phyloP scores from a whole-genome alignment of 2,888 invertebrate genomes.

The Melanostoma mellinum region DNA sequence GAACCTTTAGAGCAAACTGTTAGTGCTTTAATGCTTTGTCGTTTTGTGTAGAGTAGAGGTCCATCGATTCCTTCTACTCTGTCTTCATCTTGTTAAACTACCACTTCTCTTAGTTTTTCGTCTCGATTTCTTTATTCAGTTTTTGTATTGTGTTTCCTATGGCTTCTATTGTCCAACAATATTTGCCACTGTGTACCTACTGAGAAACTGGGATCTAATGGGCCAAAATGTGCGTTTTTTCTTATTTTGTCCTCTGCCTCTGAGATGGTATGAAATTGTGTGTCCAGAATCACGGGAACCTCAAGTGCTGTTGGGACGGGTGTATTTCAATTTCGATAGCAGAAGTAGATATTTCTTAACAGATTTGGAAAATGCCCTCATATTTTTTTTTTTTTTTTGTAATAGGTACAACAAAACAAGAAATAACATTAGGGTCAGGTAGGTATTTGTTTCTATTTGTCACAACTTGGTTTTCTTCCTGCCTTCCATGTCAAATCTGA shows the following conservation, averaged over 20 bases:
- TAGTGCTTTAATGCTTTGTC: too few relatives aligned
- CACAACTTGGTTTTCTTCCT: too few relatives aligned
- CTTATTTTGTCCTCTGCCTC: constrained; percentile 43
- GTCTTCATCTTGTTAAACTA: constrained; percentile 25
- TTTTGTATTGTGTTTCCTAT: constrained; percentile 47
- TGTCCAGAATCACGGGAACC: too few relatives aligned
- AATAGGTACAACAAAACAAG: too few relatives aligned
- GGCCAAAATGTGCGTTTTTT: constrained; percentile 62
- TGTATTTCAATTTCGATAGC: constrained; percentile 30
- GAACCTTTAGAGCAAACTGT: constrained; percentile 33
- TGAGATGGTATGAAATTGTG: not conserved
- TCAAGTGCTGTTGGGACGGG: constrained; percentile 38
- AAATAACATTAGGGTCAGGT: too few relatives aligned
- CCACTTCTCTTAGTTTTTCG: constrained; percentile 22
- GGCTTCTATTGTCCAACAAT: constrained; percentile 59
- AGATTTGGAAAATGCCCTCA: constrained; percentile 43
- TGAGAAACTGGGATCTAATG: constrained; percentile 30
- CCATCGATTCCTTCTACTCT: constrained; percentile 59
- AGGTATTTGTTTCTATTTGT: not conserved
- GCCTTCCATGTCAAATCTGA: too few relatives aligned
- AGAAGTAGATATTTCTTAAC: constrained; percentile 41
- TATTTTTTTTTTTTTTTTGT: not conserved
- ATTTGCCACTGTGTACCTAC: too few relatives aligned
- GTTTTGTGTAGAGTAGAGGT: constrained; percentile 21
- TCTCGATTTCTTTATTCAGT: constrained; percentile 30